Evolutionary conservation across 1,140 invertebrate species (phyloP).

Genomic region (Ooceraea biroi): DNA sequence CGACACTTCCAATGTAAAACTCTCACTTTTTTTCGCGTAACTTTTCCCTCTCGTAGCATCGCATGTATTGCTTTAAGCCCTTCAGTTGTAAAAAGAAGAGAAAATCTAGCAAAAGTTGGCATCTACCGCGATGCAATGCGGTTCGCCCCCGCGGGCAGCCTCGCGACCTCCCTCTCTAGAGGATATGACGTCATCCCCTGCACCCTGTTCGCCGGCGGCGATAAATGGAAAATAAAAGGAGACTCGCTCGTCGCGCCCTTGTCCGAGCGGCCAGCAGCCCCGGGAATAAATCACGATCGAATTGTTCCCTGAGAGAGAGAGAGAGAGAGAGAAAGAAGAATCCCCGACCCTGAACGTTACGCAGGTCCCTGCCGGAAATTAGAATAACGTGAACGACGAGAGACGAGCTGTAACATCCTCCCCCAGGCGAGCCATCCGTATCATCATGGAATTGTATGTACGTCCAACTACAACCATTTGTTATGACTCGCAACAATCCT

Average conservation of each 20-base stretch:
- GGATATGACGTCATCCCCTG: constrained; percentile 49
- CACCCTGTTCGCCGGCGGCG: constrained; percentile 35
- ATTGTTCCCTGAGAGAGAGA: constrained; percentile 43
- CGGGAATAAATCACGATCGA: constrained; percentile 65
- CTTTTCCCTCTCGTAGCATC: constrained; percentile 17
- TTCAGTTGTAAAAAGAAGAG: constrained; percentile 43
- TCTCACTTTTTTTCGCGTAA: constrained; percentile 11
- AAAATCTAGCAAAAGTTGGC: constrained; percentile 52
- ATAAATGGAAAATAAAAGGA: constrained; percentile 60
- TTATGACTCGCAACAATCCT: constrained; percentile 22
- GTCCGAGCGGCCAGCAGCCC: constrained; percentile 24
- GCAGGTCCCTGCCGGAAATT: constrained; percentile 63
- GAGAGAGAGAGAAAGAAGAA: constrained; percentile 1
- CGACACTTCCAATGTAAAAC: constrained; percentile 9
- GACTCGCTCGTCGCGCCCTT: constrained; percentile 38
- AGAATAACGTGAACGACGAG: constrained; percentile 41
- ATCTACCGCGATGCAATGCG: constrained; percentile 45
- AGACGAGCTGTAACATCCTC: constrained; percentile 12
- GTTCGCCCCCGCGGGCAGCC: constrained; percentile 17
- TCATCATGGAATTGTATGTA: neutral
- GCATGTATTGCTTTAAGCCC: constrained; percentile 1
- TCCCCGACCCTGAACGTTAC: constrained; percentile 36
- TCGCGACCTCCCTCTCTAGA: constrained; percentile 13
- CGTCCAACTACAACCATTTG: constrained; percentile 8
- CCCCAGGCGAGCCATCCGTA: constrained; percentile 23